Evolutionary conservation across 2,888 invertebrate genomes (phyloP).

Genomic region (Cremastinae sp.): DNA sequence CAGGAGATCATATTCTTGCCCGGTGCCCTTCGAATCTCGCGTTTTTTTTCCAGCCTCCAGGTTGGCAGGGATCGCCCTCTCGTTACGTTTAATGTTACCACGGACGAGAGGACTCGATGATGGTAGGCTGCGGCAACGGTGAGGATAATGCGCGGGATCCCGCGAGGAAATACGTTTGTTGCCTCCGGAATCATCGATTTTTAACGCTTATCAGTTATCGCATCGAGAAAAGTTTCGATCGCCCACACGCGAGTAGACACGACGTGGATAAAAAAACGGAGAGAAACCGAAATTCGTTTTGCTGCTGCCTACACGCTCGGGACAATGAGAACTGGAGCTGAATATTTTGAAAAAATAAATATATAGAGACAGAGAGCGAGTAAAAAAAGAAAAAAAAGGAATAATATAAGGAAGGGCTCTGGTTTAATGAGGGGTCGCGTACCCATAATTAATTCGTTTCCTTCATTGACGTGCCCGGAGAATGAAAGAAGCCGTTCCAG

Average conservation of each 20-base stretch:
- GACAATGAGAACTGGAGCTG: too few species aligned
- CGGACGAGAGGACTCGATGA: conserved; percentile 57
- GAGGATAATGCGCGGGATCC: conserved; percentile 44
- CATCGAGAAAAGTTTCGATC: conserved; percentile 1
- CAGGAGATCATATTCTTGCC: conserved; percentile 48
- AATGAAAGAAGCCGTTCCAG: conserved; percentile 44
- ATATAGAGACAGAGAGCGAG: neutral
- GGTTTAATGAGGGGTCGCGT: conserved; percentile 69
- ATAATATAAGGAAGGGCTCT: too few species aligned
- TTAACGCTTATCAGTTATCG: conserved; percentile 73
- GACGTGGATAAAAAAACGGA: neutral
- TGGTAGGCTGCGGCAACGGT: conserved; percentile 56
- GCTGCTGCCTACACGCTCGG: neutral
- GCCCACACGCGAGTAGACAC: neutral
- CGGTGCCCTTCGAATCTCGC: neutral
- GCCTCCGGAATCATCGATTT: conserved; percentile 76
- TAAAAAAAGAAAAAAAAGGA: too few species aligned
- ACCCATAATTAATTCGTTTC: conserved; percentile 76
- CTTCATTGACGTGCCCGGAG: conserved; percentile 48
- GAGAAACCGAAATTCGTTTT: neutral
- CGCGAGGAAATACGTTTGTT: conserved; percentile 67
- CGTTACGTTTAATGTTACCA: conserved; percentile 65
- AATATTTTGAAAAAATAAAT: neutral
- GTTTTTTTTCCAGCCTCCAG: conserved; percentile 33
- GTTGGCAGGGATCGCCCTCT: conserved; percentile 56